Evolutionary conservation across 2,113 vertebrate genomes (phyloP).

Genomic region (Brevimyrus niger): DNA sequence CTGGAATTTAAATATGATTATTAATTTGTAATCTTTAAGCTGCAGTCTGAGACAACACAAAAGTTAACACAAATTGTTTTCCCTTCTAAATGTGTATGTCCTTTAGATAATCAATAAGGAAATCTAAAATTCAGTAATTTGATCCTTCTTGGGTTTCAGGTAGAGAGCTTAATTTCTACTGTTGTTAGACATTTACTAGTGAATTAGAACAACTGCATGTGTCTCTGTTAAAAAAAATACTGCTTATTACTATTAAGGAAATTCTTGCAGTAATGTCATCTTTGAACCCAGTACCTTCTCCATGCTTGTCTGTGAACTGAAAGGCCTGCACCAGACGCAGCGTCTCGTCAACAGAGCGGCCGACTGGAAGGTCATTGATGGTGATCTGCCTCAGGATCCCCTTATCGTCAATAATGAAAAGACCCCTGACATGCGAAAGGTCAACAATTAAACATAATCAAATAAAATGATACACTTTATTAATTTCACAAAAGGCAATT

Average conservation of each 20-base stretch:
- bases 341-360: slow-evolving; percentile 91
- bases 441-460: neutral
- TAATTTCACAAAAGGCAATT: neutral
- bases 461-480: neutral
- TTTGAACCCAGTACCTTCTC: slow-evolving; percentile 76
- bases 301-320: slow-evolving; percentile 94
- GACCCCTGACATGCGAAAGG: slow-evolving; percentile 62
- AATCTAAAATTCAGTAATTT: neutral
- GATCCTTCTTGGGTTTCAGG: neutral
- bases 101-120: neutral
- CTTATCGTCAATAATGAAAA: slow-evolving; percentile 93
- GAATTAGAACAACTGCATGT: neutral
- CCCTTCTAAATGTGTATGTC: neutral
- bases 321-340: slow-evolving; percentile 91
- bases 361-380: slow-evolving; percentile 96
- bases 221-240: neutral
- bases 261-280: neutral
- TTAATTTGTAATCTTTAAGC: slow-evolving; percentile 14
- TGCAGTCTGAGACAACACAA: neutral
- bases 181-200: neutral
- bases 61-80: neutral
- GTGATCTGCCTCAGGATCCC: slow-evolving; percentile 93
- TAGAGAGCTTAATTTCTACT: neutral
- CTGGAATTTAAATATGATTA: slow-evolving; percentile 60
- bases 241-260: neutral